A percentile compares a stretch with the other conserved stretches of the same genome.
These are phyloP conservation scores for Poeciliopsis turrubarensis DNA, from an alignment of 2,113 vertebrate species.

Conservation along the genomic window DNA sequence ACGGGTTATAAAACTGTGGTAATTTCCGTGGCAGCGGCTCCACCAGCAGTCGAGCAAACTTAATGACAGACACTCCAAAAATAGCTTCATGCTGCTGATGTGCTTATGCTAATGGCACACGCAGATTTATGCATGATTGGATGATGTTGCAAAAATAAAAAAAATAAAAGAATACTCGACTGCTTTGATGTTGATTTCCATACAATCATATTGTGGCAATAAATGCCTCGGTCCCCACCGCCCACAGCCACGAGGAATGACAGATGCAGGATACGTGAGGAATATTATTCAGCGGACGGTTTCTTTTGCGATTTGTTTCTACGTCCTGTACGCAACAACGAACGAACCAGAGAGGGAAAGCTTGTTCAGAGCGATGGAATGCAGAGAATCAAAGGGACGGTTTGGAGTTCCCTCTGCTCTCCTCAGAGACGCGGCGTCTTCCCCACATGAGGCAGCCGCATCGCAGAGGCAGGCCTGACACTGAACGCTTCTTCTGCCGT, in stretches of 20 bases:
- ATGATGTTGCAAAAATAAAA: conserved; percentile 23
- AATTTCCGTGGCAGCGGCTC: background rate
- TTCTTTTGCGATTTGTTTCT: conserved; percentile 16
- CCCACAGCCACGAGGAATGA: too few species aligned
- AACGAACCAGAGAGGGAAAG: background rate
- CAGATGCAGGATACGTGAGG: conserved; percentile 12
- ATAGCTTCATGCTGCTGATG: conserved; percentile 1
- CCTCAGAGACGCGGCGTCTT: conserved; percentile 7
- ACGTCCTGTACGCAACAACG: background rate
- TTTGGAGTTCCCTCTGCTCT: background rate
- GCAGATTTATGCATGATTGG: conserved; percentile 42
- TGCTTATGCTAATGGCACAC: conserved; percentile 32
- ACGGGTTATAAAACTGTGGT: background rate
- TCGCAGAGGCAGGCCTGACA: conserved; percentile 46
- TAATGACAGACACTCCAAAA: background rate
- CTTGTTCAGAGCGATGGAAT: conserved; percentile 14
- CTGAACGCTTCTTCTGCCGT: conserved; percentile 24
- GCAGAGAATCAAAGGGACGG: conserved; percentile 14
- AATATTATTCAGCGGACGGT: background rate
- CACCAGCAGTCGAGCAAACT: conserved; percentile 1
- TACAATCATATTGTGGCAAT: conserved; percentile 45
- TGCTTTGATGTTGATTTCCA: conserved; percentile 39
- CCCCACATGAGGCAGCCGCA: conserved; percentile 28
- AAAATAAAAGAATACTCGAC: background rate
- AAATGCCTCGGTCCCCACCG: conserved; percentile 14